Conservation (phyloP, 2,113 vertebrate species). For the Phaethornis superciliosus region DNA sequence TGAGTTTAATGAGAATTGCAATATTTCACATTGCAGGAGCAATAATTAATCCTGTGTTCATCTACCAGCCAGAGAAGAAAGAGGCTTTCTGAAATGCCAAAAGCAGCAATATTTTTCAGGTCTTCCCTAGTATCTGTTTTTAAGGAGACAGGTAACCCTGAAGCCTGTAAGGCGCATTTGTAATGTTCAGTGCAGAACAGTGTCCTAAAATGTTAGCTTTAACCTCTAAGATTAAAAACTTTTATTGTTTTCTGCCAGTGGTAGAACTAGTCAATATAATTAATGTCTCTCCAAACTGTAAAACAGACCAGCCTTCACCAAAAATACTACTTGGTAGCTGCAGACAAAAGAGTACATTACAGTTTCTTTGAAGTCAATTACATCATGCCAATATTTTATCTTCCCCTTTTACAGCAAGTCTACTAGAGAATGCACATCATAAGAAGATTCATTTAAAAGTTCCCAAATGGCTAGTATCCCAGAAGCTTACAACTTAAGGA, state of each 20-base stretch:
- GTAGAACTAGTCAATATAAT: background rate
- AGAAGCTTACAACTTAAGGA: background rate
- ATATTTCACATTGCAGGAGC: background rate
- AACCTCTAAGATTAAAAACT: background rate
- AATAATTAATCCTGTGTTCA: background rate
- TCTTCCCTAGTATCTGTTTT: background rate
- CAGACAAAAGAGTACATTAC: background rate
- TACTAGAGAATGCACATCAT: background rate
- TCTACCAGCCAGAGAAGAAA: background rate
- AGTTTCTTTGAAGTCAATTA: background rate
- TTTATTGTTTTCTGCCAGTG: background rate
- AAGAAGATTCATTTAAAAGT: background rate
- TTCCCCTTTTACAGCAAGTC: background rate
- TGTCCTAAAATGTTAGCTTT: background rate
- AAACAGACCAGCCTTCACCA: background rate
- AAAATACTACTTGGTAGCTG: background rate
- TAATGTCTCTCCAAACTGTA: background rate
- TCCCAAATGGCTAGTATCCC: background rate
- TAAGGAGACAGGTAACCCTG: background rate
- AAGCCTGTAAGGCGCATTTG: background rate
- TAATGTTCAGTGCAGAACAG: background rate
- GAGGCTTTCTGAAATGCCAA: background rate
- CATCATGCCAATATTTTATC: background rate
- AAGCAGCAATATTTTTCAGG: background rate
- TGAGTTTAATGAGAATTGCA: background rate